A percentile compares a stretch with the other conserved stretches of the same genome.
Conservation (phyloP, 2,113 vertebrate species). For the Gobius niger region DNA sequence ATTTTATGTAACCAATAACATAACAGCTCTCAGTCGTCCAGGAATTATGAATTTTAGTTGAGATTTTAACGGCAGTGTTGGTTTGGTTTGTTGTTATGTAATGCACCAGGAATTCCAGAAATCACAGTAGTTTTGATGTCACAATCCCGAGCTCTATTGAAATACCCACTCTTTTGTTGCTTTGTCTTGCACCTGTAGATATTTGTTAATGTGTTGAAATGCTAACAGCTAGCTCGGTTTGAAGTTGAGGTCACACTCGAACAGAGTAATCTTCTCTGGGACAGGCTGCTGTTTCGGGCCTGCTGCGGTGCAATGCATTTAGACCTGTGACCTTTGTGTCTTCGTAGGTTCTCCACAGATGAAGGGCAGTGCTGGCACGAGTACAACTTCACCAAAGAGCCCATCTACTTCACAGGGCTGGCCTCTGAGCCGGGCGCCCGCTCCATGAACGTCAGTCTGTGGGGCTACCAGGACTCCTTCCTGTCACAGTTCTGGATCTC, state of each 20-base stretch:
- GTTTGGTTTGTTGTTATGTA: no score
- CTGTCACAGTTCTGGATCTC: slow-evolving; percentile 84
- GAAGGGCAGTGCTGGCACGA: slow-evolving; percentile 92
- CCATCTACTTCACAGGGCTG: slow-evolving; percentile 88
- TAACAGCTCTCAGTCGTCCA: no score
- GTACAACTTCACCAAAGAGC: slow-evolving; percentile 80
- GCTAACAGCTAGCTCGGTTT: background rate
- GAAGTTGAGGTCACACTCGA: background rate
- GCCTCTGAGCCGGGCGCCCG: slow-evolving; percentile 90
- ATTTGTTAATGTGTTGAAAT: no score
- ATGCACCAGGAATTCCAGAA: no score
- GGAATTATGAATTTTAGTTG: no score
- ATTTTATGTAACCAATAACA: no score
- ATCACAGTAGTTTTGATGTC: no score
- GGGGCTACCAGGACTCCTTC: slow-evolving; percentile 84
- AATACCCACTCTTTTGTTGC: no score
- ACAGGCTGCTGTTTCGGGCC: background rate
- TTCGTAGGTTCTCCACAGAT: slow-evolving; percentile 89
- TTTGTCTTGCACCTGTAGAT: no score
- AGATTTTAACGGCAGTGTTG: no score
- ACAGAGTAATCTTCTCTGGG: background rate
- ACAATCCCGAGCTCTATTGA: no score
- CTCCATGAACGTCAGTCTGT: slow-evolving; percentile 92
- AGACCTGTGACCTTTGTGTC: slow-evolving; percentile 8
- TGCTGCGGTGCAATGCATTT: background rate